Evolutionary conservation across 2,113 vertebrate species (phyloP), one percentile per base, ranked within the genome.

Genomic region (Motacilla alba): DNA sequence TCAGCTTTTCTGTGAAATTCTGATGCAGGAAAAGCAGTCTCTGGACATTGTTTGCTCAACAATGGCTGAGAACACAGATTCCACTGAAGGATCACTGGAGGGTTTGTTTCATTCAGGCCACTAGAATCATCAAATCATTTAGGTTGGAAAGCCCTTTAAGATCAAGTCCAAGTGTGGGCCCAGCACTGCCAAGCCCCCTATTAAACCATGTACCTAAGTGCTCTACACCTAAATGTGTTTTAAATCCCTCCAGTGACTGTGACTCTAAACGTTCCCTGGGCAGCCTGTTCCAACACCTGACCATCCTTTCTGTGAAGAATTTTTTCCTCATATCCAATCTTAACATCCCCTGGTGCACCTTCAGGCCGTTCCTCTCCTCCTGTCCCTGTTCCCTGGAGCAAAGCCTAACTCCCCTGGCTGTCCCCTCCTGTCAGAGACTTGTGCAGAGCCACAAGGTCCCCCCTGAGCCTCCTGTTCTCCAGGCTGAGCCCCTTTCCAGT

Each of bases 321-420:
- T 23, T 23, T 23, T 31, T 28, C 21, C 41, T 21, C 4, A 7
- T 49, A 23, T 23, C 26, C 55, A 27, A 4, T 4, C 14, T 55
- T 10, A 62, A 5, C 41, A 9, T 69, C 14, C 11, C 6, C 11
- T 28, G 17, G 28, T 26, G 15, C 15, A 8, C 10, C 23, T 11
- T 41, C 39, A 8, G 53, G 62, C 26, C 0, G 0, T 76, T 83
- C 6, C 10, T 47, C n/a, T 55, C 4, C 4, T 69, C 39, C 62
- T 68, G n/a, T 83, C 53, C n/a, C 33, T 46, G n/a, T 66, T 66
- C 50, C n/a, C 5, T 35, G 56, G 11, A 60, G 33, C 84, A 87
- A 1, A 87, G 10, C 28, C 39, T 0, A 0, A 23, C 3, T 6
- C 11, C 3, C 5, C 9, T 0, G 1, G 26, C 35, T 81, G 15